phyloP scores from a whole-genome alignment of 1,140 invertebrate genomes.

The Magallana gigas region DNA sequence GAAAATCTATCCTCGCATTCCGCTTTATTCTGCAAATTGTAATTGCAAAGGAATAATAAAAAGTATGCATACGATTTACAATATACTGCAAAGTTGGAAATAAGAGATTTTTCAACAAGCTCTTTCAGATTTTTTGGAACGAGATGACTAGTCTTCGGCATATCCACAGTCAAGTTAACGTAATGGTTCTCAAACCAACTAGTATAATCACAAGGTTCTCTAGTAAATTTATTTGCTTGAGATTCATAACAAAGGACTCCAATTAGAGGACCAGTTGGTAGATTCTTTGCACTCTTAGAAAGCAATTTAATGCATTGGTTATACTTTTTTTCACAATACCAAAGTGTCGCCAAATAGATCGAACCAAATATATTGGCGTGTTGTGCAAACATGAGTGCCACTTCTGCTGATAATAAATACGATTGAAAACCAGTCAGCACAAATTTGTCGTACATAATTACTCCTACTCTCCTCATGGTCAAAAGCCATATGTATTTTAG shows the following conservation, averaged over 20 bases:
- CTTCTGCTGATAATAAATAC: too few relatives aligned
- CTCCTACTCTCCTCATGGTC: too few relatives aligned
- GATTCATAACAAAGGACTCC: neutral
- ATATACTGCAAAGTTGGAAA: neutral
- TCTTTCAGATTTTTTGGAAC: neutral
- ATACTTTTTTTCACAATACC: neutral
- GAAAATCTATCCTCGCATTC: neutral
- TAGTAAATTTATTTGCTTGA: neutral
- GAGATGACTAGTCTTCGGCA: neutral
- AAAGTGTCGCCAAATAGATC: too few relatives aligned
- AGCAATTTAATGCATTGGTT: neutral
- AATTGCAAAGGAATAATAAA: neutral
- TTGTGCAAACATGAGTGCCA: too few relatives aligned
- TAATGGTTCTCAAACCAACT: neutral
- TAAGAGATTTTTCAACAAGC: neutral
- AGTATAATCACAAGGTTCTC: neutral
- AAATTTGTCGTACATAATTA: too few relatives aligned
- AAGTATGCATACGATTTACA: neutral
- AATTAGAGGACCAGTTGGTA: neutral
- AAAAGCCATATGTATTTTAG: neutral
- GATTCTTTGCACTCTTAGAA: neutral
- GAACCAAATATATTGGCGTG: too few relatives aligned
- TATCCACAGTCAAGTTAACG: neutral
- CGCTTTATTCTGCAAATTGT: neutral
- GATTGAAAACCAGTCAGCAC: too few relatives aligned